phyloP scores from a whole-genome alignment of 2,797 vertebrate species.

The Cephalopachus bancanus region DNA sequence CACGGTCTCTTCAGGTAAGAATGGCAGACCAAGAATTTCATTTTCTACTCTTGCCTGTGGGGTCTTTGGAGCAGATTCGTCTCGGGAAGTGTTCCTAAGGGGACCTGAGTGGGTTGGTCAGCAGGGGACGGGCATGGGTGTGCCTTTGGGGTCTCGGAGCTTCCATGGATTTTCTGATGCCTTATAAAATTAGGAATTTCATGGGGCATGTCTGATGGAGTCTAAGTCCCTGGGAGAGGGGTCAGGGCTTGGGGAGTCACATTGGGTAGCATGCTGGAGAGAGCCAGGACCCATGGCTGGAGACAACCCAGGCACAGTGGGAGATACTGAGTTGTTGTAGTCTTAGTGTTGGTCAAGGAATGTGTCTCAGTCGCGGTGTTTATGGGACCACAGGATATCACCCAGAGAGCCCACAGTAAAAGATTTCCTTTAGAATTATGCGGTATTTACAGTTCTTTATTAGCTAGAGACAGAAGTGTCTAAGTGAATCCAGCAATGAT shows the following conservation, averaged over 20 bases:
- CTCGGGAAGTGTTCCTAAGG: rapidly evolving
- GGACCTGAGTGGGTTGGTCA: not conserved
- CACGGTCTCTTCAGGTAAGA: conserved; percentile 89
- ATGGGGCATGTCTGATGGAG: rapidly evolving
- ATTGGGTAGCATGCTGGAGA: rapidly evolving
- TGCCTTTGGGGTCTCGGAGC: rapidly evolving
- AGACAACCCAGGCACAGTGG: too few species aligned
- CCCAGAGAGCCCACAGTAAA: rapidly evolving
- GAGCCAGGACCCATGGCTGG: rapidly evolving
- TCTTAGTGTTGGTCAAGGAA: not conserved
- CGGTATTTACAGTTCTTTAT: not conserved
- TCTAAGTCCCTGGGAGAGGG: not conserved
- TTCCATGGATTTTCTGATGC: not conserved
- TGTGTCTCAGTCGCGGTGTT: rapidly evolving
- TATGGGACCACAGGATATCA: rapidly evolving
- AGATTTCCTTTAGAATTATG: not conserved
- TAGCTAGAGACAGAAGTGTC: not conserved
- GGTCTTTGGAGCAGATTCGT: not conserved
- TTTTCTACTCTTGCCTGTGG: not conserved
- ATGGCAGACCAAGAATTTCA: not conserved
- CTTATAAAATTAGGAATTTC: not conserved
- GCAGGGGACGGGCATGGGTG: not conserved
- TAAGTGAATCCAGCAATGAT: rapidly evolving
- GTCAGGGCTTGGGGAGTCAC: not conserved
- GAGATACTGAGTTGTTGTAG: rapidly evolving